Percentiles rank a stretch among this genome's conserved stretches.
Conservation (phyloP, 2,888 invertebrate species). For the Napeogenes sylphis region DNA sequence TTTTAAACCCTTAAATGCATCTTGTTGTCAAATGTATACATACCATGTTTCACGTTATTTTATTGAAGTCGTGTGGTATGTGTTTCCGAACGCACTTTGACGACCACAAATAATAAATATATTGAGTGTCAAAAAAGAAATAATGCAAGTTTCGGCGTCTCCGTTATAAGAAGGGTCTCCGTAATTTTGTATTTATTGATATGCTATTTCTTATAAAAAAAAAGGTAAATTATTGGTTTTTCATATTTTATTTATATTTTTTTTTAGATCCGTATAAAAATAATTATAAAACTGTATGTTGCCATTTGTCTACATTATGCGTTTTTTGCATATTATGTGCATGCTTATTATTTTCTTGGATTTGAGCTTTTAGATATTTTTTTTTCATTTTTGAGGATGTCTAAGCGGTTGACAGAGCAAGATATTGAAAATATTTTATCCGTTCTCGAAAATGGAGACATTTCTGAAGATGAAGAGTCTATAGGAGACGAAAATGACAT, state of each 20-base stretch:
- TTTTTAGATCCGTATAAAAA: background rate
- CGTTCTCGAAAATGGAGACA: constrained; percentile 22
- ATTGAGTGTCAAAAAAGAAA: too few species aligned
- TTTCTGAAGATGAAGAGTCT: constrained; percentile 22
- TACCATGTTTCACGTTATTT: too few species aligned
- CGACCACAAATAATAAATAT: too few species aligned
- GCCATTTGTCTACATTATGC: constrained; percentile 9
- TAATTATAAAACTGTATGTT: constrained; percentile 6
- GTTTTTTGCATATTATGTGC: constrained; percentile 9
- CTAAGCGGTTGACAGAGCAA: constrained; percentile 7
- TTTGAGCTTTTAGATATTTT: background rate
- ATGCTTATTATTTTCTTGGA: constrained; percentile 4
- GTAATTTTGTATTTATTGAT: background rate
- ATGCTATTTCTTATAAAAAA: constrained; percentile 1
- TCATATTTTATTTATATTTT: background rate
- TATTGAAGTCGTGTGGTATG: too few species aligned
- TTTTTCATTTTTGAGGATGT: constrained; percentile 1
- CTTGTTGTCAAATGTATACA: too few species aligned
- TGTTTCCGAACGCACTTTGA: too few species aligned
- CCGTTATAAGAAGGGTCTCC: constrained; percentile 6
- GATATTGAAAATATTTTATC: constrained; percentile 22
- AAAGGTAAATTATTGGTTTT: background rate
- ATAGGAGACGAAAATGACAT: constrained; percentile 19
- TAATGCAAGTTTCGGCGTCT: background rate
- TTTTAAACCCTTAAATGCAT: too few species aligned